Percentiles rank a stretch among this genome's conserved stretches.
Evolutionary conservation across 2,888 invertebrate species (phyloP).

Genomic region (Pyralis farinalis): DNA sequence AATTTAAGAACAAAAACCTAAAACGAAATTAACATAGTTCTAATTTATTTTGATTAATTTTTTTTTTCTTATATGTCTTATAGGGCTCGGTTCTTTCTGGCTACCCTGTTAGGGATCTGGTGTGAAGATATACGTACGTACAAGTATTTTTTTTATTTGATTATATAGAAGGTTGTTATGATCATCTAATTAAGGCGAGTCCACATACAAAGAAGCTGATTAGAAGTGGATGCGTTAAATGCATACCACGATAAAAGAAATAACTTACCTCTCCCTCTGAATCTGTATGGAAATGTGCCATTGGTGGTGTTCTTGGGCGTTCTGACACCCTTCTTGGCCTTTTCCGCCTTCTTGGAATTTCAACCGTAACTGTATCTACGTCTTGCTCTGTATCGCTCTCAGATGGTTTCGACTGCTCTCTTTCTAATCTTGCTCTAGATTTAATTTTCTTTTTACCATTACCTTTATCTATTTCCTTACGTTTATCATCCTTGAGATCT

Average conservation of each 20-base stretch:
- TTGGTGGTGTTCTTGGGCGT: constrained; percentile 66
- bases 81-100: too few species aligned
- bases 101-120: too few species aligned
- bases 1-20: constrained; percentile 69
- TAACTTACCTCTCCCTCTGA: constrained; percentile 70
- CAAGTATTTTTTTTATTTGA: too few species aligned
- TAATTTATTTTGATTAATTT: too few species aligned
- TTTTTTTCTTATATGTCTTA: too few species aligned
- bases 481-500: constrained; percentile 56
- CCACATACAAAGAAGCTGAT: too few species aligned
- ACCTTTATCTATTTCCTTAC: constrained; percentile 55
- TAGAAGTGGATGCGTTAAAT: too few species aligned
- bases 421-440: constrained; percentile 67
- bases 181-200: too few species aligned
- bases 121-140: too few species aligned
- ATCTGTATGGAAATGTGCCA: constrained; percentile 62
- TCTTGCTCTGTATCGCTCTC: constrained; percentile 73
- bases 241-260: too few species aligned
- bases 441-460: constrained; percentile 73
- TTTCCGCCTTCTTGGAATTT: constrained; percentile 71
- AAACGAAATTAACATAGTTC: constrained; percentile 19
- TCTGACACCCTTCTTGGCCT: constrained; percentile 65
- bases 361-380: constrained; percentile 73
- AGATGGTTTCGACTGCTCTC: constrained; percentile 74
- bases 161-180: too few species aligned